Evolutionary conservation across 2,888 invertebrate genomes (phyloP).

Genomic region (Lycia hirtaria): DNA sequence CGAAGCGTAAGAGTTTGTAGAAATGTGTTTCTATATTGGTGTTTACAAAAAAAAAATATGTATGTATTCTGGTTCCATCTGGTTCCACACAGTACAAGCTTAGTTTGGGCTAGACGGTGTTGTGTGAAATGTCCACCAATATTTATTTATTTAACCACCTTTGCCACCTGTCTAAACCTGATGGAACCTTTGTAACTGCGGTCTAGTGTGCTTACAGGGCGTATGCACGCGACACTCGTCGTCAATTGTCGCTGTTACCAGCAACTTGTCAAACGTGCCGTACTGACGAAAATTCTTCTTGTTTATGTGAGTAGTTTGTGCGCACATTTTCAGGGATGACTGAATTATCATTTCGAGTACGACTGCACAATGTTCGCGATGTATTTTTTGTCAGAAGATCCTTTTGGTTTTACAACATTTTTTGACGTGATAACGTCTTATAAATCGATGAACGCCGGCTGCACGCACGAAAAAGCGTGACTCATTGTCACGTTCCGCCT

Average conservation of each 20-base stretch:
- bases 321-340: constrained; percentile 17
- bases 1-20: too few relatives aligned
- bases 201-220: constrained; percentile 36
- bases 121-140: too few relatives aligned
- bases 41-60: too few relatives aligned
- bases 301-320: constrained; percentile 27
- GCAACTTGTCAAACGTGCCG: constrained; percentile 26
- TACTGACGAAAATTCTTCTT: constrained; percentile 26
- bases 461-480: too few relatives aligned
- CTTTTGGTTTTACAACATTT: neutral
- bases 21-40: too few relatives aligned
- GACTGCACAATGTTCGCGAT: constrained; percentile 9
- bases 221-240: constrained; percentile 72
- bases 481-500: too few relatives aligned
- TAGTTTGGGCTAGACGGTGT: too few relatives aligned
- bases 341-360: constrained; percentile 18
- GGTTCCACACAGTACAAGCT: too few relatives aligned
- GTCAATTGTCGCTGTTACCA: constrained; percentile 58
- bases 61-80: too few relatives aligned
- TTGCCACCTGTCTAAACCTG: neutral
- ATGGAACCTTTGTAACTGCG: neutral
- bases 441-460: too few relatives aligned
- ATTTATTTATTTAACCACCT: too few relatives aligned
- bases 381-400: neutral
- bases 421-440: too few relatives aligned